A percentile compares a stretch with the other conserved stretches of the same genome.
phyloP scores from a whole-genome alignment of 1,140 invertebrate genomes.

The Ptiloglossa arizonensis region DNA sequence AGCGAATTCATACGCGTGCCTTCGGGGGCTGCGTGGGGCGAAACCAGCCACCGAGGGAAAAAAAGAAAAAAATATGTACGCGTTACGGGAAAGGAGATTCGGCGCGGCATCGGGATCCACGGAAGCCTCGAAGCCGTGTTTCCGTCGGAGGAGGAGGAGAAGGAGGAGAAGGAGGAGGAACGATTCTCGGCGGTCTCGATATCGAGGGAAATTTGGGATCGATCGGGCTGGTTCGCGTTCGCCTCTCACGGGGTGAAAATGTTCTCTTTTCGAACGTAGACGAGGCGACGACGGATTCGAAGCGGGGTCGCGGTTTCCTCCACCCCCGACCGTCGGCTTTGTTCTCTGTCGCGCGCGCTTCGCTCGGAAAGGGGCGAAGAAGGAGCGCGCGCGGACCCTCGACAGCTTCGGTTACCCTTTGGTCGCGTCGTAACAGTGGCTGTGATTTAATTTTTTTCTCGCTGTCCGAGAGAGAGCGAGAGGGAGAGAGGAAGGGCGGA shows the following conservation, averaged over 20 bases:
- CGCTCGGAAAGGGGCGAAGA: slow-evolving; percentile 34
- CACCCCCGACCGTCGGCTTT: slow-evolving; percentile 28
- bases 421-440: slow-evolving; percentile 61
- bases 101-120: background rate
- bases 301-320: slow-evolving; percentile 38
- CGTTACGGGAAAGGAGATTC: slow-evolving; percentile 20
- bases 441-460: slow-evolving; percentile 64
- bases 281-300: background rate
- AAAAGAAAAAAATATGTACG: slow-evolving; percentile 38
- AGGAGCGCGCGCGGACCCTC: slow-evolving; percentile 38
- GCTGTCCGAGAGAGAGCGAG: slow-evolving; percentile 29
- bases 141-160: background rate
- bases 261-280: background rate
- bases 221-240: slow-evolving; percentile 48
- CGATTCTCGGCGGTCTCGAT: background rate
- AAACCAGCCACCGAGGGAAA: slow-evolving; percentile 5
- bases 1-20: slow-evolving; percentile 74
- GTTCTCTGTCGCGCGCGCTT: slow-evolving; percentile 12
- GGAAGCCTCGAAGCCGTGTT: background rate
- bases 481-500: slow-evolving; percentile 27
- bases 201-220: slow-evolving; percentile 20
- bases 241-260: slow-evolving; percentile 4
- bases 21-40: slow-evolving; percentile 33
- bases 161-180: too few species aligned
- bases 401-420: slow-evolving; percentile 63